Evolutionary conservation across 1,140 invertebrate species (phyloP).

Genomic region (Conus ventricosus): DNA sequence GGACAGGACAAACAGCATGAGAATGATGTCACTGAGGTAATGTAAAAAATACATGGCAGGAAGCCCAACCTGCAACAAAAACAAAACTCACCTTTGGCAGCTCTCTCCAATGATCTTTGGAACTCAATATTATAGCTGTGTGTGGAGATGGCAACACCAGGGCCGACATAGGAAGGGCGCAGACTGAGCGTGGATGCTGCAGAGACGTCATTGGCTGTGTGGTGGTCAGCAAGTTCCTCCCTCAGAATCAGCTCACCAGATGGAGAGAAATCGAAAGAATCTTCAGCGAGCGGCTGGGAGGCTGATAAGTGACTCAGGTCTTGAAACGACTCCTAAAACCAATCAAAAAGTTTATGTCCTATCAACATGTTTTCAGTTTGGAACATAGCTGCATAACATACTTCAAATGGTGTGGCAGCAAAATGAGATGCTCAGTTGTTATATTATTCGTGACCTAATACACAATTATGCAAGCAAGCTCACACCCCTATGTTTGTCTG

Average conservation of each 20-base stretch:
- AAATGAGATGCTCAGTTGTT: too few species aligned
- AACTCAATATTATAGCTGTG: conserved; percentile 76
- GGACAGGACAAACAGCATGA: too few species aligned
- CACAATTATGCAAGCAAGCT: too few species aligned
- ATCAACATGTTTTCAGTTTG: too few species aligned
- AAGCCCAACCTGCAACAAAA: background rate
- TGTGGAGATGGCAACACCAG: conserved; percentile 52
- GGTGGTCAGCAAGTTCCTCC: conserved; percentile 44
- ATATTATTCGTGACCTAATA: too few species aligned
- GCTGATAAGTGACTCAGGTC: conserved; percentile 64
- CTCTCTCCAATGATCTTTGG: conserved; percentile 80
- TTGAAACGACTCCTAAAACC: conserved; percentile 49
- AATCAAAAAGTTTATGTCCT: background rate
- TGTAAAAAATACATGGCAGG: too few species aligned
- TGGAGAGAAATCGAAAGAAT: conserved; percentile 64
- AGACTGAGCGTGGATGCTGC: conserved; percentile 52
- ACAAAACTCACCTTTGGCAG: conserved; percentile 77
- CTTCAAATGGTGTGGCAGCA: too few species aligned
- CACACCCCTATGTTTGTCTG: too few species aligned
- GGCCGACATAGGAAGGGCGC: conserved; percentile 38
- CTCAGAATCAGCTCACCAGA: conserved; percentile 62
- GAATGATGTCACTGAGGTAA: too few species aligned
- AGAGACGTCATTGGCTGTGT: conserved; percentile 42
- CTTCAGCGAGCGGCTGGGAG: conserved; percentile 56
- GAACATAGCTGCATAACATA: too few species aligned